phyloP scores from a whole-genome alignment of 2,113 vertebrate species.

The Rhodinocichla rosea region DNA sequence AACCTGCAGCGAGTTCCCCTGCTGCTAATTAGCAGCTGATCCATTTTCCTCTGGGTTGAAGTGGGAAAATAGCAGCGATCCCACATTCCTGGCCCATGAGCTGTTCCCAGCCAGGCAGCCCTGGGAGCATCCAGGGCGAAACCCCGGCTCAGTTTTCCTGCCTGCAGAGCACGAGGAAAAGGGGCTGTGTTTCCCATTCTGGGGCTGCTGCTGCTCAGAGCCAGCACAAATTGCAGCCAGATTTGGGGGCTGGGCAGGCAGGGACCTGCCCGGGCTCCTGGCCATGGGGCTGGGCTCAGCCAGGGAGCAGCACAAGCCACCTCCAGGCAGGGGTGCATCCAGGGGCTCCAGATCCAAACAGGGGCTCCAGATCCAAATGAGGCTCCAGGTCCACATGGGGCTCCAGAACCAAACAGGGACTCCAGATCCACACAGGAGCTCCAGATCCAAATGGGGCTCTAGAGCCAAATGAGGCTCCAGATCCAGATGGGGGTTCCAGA shows the following conservation, averaged over 20 bases:
- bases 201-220: background rate
- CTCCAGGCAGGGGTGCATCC: accelerated
- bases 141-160: background rate
- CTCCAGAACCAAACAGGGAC: too few relatives aligned
- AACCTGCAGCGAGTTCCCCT: background rate
- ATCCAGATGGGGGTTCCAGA: too few relatives aligned
- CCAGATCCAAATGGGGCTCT: too few relatives aligned
- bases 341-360: background rate
- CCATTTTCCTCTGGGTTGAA: background rate
- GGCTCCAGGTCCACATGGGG: background rate
- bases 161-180: background rate
- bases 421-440: too few relatives aligned
- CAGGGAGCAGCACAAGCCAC: background rate
- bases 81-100: constrained; percentile 39
- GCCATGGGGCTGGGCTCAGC: background rate
- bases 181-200: background rate
- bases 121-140: constrained; percentile 17
- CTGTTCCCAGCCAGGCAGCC: background rate
- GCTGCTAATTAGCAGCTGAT: constrained; percentile 25
- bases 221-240: background rate
- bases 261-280: background rate
- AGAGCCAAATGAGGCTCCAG: too few relatives aligned
- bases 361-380: background rate
- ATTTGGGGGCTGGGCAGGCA: background rate
- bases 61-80: background rate